Evolutionary conservation across 2,113 vertebrate species (phyloP), one percentile per base, ranked within the genome.

Genomic region (Hippocampus barbouri): DNA sequence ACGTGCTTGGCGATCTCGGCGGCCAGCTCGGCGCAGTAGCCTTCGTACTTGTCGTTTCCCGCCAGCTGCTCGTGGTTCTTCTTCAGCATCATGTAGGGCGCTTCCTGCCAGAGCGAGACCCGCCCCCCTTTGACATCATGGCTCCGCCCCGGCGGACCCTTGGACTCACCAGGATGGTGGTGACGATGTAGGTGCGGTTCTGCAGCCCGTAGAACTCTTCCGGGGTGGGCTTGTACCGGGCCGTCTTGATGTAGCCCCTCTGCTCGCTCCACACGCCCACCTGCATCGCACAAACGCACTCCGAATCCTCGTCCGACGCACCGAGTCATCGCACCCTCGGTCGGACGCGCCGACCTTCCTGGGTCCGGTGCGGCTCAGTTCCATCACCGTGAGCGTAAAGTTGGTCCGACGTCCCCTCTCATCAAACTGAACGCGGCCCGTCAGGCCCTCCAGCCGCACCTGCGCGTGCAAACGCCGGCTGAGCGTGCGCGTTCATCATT

Each of bases 11-110:
- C 97, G 0, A 99, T 98, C 89, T 99, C 97, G 0, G 95, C 90
- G 0, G 97, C 97, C 5, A 99, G 89, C 81, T 99, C 97, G 16
- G 98, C 97, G 0, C 97, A 99, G 88, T 99, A 98, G 25, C 97
- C 97, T 80, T 98, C 97, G 0, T 96, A 99, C 68, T 84, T 92
- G 51, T 97, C 94, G 0, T 99, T 99, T 20, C 97, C 97, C 21
- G 92, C 92, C n/a, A 96, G 88, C 88, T 96, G 94, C 74, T 98
- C 96, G 53, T 96, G 95, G 0, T 97, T 99, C 88, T 97, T 98
- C 92, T 98, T 98, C 83, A 97, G 93, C 97, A 98, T 99, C 90
- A 99, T 97, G 0, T 99, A 99, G 0, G 97, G 97, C 57, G 96
- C 92, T 90, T 99, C 97, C 97, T 99, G 57, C 15, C 25, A 21